A percentile compares a stretch with the other conserved stretches of the same genome.
Evolutionary conservation across 1,140 invertebrate genomes (phyloP).

Genomic region (Theocolax elegans): DNA sequence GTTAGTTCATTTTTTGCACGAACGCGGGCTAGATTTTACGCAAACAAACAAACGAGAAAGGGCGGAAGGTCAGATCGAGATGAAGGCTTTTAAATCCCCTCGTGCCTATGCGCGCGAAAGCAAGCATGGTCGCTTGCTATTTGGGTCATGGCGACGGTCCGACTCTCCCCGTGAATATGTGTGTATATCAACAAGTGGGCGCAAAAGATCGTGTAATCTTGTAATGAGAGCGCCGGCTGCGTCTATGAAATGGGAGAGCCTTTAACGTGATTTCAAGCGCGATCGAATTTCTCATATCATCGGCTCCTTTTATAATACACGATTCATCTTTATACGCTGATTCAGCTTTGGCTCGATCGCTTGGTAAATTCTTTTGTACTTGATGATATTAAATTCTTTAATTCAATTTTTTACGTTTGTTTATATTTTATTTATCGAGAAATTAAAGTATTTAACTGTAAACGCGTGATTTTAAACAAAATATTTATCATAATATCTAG

Average conservation of each 20-base stretch:
- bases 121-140: no score
- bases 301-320: background rate
- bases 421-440: no score
- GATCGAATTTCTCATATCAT: constrained; percentile 30
- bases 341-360: no score
- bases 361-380: no score
- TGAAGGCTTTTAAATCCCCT: constrained; percentile 10
- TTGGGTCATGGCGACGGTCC: constrained; percentile 36
- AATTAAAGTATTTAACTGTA: no score
- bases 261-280: constrained; percentile 30
- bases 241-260: constrained; percentile 25
- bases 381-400: no score
- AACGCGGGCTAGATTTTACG: constrained; percentile 6
- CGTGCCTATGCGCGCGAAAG: no score
- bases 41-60: constrained; percentile 3
- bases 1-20: constrained; percentile 13
- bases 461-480: no score
- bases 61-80: background rate
- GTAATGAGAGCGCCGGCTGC: constrained; percentile 24
- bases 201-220: constrained; percentile 40
- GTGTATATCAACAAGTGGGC: constrained; percentile 27
- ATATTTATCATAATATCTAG: no score
- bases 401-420: no score
- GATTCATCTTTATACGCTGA: no score
- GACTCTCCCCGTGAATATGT: background rate